Evolutionary conservation across 2,113 vertebrate genomes (phyloP).

Genomic region (Stictonetta naevosa): DNA sequence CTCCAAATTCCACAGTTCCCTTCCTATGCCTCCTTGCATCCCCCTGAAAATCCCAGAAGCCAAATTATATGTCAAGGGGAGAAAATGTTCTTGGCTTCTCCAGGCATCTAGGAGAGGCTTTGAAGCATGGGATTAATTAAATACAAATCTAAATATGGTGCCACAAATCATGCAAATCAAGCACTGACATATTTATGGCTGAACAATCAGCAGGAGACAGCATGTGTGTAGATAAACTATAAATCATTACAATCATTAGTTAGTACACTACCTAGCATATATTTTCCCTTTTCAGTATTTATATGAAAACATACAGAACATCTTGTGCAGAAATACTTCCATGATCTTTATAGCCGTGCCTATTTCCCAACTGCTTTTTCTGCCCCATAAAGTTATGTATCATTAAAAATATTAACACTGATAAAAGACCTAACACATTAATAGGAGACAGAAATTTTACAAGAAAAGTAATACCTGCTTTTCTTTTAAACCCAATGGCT

Average conservation of each 20-base stretch:
- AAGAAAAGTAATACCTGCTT: background rate
- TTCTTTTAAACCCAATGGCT: background rate
- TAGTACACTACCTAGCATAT: background rate
- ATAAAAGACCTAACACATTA: background rate
- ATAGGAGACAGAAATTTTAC: background rate
- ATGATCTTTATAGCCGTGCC: background rate
- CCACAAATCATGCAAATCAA: slow-evolving; percentile 44
- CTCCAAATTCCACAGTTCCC: background rate
- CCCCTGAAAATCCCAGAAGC: background rate
- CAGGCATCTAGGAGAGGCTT: background rate
- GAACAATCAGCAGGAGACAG: slow-evolving; percentile 20
- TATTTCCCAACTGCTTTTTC: background rate
- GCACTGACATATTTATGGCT: slow-evolving; percentile 3
- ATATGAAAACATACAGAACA: background rate
- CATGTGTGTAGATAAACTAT: slow-evolving; percentile 9
- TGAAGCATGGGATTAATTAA: slow-evolving; percentile 29
- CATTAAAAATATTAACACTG: background rate
- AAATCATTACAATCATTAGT: background rate
- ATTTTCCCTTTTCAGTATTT: background rate
- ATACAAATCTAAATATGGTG: background rate
- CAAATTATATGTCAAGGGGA: slow-evolving; percentile 16
- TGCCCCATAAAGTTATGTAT: background rate
- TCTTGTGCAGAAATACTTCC: background rate
- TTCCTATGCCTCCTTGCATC: background rate
- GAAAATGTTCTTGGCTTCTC: slow-evolving; percentile 47